Conservation (phyloP, 2,888 invertebrate genomes). For the Phragmatobia fuliginosa region DNA sequence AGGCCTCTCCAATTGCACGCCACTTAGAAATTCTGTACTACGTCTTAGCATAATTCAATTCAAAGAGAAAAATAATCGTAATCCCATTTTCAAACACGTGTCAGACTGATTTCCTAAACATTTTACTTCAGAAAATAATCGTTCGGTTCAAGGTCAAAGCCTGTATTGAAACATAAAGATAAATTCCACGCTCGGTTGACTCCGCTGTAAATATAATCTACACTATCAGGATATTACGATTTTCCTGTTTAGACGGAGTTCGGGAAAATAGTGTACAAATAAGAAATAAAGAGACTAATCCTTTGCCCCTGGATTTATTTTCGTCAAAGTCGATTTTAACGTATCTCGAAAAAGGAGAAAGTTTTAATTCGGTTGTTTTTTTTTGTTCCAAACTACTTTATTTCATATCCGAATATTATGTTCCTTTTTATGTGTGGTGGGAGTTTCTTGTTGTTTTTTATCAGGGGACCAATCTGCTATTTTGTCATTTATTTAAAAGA, state of each 20-base stretch:
- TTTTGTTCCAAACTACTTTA: too few relatives aligned
- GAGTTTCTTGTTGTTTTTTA: too few relatives aligned
- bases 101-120: background rate
- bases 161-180: slow-evolving; percentile 17
- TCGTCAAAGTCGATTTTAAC: background rate
- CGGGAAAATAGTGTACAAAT: background rate
- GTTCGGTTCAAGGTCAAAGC: slow-evolving; percentile 5
- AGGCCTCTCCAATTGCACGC: too few relatives aligned
- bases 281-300: background rate
- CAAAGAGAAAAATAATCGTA: background rate
- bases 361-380: too few relatives aligned
- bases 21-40: too few relatives aligned
- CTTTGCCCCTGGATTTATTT: background rate
- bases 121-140: slow-evolving; percentile 3
- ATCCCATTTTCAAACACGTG: background rate
- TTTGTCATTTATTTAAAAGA: too few relatives aligned
- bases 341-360: too few relatives aligned
- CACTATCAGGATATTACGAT: slow-evolving; percentile 7
- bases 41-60: background rate
- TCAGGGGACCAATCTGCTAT: too few relatives aligned
- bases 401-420: too few relatives aligned
- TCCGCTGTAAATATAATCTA: slow-evolving; percentile 18
- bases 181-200: slow-evolving; percentile 10
- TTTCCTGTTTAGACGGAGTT: slow-evolving; percentile 9
- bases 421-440: too few relatives aligned